Base-by-base conservation (phyloP, 2,888 invertebrate species). In the Dexiosoma caninum region DNA sequence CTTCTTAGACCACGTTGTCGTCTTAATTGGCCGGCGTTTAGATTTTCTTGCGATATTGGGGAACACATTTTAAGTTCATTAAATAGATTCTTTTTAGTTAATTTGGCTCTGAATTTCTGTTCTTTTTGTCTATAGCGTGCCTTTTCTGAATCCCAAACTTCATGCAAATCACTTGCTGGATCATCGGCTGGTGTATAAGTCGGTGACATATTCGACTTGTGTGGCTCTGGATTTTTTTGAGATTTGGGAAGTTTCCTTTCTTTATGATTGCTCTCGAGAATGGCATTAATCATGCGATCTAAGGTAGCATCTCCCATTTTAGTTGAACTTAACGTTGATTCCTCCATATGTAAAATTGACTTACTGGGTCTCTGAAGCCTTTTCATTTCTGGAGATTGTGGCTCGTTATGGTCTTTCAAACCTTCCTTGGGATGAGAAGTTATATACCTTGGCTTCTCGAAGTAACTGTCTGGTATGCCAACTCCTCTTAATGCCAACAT, bases 221-320 rank as follows among this genome's bases (percentile, higher is more conserved):
- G 37, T 19, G 40, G 30, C 8, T 67, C 59, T 19, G 46, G 40
- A 69, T 83, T 84, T 35, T 85, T 85, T 8, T 79, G 78, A 35
- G 83, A 82, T 66, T 85, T 86, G 12, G 83, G 79, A 0, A 78
- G 42, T 40, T 85, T 85, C 6, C 85, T 83, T 46, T 86, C 86
- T 64, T 90, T 90, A n/a, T 87, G 86, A 3, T 88, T 89, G 83
- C 90, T 90, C 82, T 90, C 89, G 16, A 90, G 82, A 60, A 90
- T 90, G 32, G 90, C 90, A 77, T 90, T 90, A 74, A 90, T 90
- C 90, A 90, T 90, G 53, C 87, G 87, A 62, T 90, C 90, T 71
- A 90, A 80, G 1, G 90, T 90, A 10, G 86, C 86, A 80, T 90
- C 90, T 12, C 90, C 89, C 89, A 90, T 89, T 77, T 86, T 86